These are phyloP conservation scores for Cyprinus carpio DNA, from an alignment of 2,113 vertebrate genomes.

Conservation along the genomic window DNA sequence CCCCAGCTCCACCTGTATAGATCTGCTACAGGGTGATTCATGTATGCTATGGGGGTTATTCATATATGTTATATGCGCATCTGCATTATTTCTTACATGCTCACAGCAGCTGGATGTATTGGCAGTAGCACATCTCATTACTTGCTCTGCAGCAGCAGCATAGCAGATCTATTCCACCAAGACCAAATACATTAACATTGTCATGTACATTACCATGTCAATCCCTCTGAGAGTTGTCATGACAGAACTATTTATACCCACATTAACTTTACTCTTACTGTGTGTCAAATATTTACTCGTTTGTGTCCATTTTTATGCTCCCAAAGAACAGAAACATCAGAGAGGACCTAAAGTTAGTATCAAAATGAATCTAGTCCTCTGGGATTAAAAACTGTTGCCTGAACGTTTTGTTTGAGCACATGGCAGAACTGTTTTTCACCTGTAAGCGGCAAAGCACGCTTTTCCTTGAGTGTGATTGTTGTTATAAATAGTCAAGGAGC, in stretches of 20 bases:
- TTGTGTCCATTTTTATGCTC: not conserved
- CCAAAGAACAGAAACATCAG: not conserved
- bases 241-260: not conserved
- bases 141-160: too few species aligned
- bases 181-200: too few species aligned
- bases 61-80: too few species aligned
- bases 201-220: too few species aligned
- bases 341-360: not conserved
- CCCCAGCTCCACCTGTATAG: too few species aligned
- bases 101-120: too few species aligned
- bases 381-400: not conserved
- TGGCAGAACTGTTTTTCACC: slow-evolving; percentile 15
- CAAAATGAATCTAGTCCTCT: not conserved
- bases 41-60: too few species aligned
- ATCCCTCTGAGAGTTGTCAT: too few species aligned
- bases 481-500: slow-evolving; percentile 28
- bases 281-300: not conserved
- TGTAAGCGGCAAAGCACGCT: not conserved
- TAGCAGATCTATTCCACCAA: too few species aligned
- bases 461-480: not conserved
- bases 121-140: too few species aligned
- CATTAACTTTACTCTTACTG: not conserved
- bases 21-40: too few species aligned
- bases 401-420: slow-evolving; percentile 13
- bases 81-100: too few species aligned